Evolutionary conservation across 2,797 vertebrate species (phyloP).

Genomic region (Brachyrhaphis roseni): DNA sequence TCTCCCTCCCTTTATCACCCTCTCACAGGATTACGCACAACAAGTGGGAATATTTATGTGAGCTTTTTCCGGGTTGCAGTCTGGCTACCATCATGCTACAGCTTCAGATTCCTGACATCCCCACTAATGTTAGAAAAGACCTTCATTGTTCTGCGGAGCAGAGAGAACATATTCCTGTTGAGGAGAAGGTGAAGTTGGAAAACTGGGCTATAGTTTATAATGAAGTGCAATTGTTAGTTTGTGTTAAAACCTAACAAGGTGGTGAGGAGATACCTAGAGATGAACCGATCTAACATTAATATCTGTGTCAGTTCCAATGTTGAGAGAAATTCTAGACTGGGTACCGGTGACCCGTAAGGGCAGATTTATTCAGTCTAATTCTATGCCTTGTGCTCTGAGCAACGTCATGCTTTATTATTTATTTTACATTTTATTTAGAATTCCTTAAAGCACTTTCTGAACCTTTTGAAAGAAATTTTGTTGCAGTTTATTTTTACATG

Average conservation of each 20-base stretch:
- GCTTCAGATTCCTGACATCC: slow-evolving; percentile 8
- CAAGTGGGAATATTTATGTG: slow-evolving; percentile 43
- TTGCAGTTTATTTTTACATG: too few species aligned
- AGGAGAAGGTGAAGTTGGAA: background rate
- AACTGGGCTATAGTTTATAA: background rate
- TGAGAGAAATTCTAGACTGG: too few species aligned
- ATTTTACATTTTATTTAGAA: too few species aligned
- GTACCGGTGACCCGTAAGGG: too few species aligned
- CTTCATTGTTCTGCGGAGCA: slow-evolving; percentile 23
- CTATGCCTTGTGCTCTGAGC: too few species aligned
- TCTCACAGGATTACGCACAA: slow-evolving; percentile 20
- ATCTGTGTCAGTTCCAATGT: too few species aligned
- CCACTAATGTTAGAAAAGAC: slow-evolving; percentile 21
- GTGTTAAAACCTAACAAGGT: background rate
- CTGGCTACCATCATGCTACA: slow-evolving; percentile 27
- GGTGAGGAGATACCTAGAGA: background rate
- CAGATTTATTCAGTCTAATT: too few species aligned
- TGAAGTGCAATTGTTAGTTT: background rate
- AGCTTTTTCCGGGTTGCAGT: slow-evolving; percentile 31
- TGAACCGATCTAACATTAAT: too few species aligned
- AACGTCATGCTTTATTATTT: too few species aligned
- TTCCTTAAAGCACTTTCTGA: too few species aligned
- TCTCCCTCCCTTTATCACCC: slow-evolving; percentile 28
- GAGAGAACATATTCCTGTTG: slow-evolving; percentile 5
- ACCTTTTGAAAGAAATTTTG: too few species aligned